Evolutionary conservation across 2,888 invertebrate species (phyloP), one percentile per base, ranked within the genome.

Genomic region (Amphipyra berbera): DNA sequence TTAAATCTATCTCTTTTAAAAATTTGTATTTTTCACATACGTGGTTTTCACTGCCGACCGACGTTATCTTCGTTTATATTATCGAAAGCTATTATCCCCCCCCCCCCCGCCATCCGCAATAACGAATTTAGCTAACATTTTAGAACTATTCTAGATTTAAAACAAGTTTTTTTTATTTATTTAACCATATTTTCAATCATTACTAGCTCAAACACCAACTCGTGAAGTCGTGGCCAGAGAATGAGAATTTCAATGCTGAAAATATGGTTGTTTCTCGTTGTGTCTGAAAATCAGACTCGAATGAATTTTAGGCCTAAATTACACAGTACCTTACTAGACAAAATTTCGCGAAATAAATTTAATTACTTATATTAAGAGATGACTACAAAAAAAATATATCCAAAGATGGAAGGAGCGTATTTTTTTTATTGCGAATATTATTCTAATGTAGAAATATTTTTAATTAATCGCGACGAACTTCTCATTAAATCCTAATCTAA

Each of bases 401-500:
- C 37, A 37, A 37, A 10, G 37, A 9, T 37, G 37, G 37, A 37
- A 37, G 37, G 9, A 37, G 37, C 9, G 10, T 7, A 7, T 30
- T 30, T 10, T 33, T 33, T 37, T 37, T 10, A 37, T 37, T 10
- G 12, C 10, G 6, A 30, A 30, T 4, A 7, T 6, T 30, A 6
- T 30, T 30, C 6, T 7, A 30, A 30, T 30, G 2, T 30, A 30
- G 27, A 30, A n/a, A n/a, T n/a, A n/a, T 30, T 30, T 30, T 30
- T 30, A 21, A 2, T 21, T 21, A 21, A 2, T 21, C 21, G 21
- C 21, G 33, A 33, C 33, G 9, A 35, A 47, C 35, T 14, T 35
- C 0, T 47, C 33, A 47, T 33, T 47, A 3, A 14, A 9, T 37
- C 10, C 42, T 73, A 59, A 46, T 37, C 15, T 59, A 46, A 45